A percentile compares a stretch with the other conserved stretches of the same genome.
Evolutionary conservation across 2,888 invertebrate genomes (phyloP).

Genomic region (Rhynchonema sp.): DNA sequence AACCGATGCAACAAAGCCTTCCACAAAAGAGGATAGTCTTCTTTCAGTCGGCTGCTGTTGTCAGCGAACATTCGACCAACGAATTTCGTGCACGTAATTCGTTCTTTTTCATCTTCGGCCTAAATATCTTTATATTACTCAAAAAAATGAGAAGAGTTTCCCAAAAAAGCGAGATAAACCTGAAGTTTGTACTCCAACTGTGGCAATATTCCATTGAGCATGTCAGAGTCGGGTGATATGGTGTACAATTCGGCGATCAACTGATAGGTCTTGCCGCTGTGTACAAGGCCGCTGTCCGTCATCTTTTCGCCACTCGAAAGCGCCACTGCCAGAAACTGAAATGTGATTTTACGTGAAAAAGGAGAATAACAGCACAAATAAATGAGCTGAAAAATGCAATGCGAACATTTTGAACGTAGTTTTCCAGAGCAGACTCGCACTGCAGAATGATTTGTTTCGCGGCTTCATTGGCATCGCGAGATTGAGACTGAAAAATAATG

Average conservation of each 20-base stretch:
- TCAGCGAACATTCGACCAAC: constrained; percentile 3
- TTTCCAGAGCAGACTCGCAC: constrained; percentile 74
- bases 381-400: constrained; percentile 22
- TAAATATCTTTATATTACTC: too few species aligned
- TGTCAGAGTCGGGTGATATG: constrained; percentile 58
- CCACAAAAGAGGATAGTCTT: constrained; percentile 5
- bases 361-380: constrained; percentile 2
- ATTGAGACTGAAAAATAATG: constrained; percentile 31
- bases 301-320: constrained; percentile 52
- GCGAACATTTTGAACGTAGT: constrained; percentile 70
- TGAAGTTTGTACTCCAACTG: constrained; percentile 71
- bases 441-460: constrained; percentile 77
- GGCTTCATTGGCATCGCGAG: constrained; percentile 66
- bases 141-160: too few species aligned
- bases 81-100: not conserved
- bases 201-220: constrained; percentile 66
- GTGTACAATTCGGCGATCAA: constrained; percentile 85
- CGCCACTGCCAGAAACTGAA: constrained; percentile 81
- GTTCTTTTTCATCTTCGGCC: constrained; percentile 4
- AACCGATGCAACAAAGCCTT: too few species aligned
- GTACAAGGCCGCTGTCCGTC: constrained; percentile 3
- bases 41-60: not conserved
- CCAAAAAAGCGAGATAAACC: too few species aligned
- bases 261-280: constrained; percentile 51
- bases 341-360: too few species aligned